phyloP scores from a whole-genome alignment of 2,113 vertebrate species.

The Cnemophilus loriae region DNA sequence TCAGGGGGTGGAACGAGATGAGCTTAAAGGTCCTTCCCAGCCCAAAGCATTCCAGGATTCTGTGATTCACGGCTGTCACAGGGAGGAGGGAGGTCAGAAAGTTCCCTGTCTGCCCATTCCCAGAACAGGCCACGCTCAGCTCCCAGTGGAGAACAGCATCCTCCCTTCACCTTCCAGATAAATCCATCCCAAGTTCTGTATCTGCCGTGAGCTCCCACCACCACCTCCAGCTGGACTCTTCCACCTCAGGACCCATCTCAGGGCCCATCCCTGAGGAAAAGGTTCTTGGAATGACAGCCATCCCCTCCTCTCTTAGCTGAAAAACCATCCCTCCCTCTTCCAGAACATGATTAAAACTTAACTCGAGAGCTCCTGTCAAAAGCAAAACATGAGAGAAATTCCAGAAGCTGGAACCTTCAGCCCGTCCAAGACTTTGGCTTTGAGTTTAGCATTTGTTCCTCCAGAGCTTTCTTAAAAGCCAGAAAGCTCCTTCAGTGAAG shows the following conservation, averaged over 20 bases:
- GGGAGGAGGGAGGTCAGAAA: neutral
- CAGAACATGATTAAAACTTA: neutral
- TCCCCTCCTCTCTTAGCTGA: neutral
- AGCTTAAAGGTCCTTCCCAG: neutral
- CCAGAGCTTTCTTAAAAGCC: conserved; percentile 47
- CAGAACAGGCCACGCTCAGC: neutral
- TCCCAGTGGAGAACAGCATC: neutral
- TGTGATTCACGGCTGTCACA: neutral
- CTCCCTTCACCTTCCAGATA: neutral
- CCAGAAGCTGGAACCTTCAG: neutral
- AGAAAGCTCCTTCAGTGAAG: conserved; percentile 14
- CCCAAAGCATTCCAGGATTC: neutral
- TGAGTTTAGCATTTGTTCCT: neutral
- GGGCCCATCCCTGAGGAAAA: neutral
- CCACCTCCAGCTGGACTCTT: neutral
- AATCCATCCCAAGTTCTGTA: fast-evolving
- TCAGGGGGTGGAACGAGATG: too few relatives aligned
- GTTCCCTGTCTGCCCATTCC: neutral
- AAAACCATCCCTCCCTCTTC: neutral
- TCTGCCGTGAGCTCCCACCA: neutral
- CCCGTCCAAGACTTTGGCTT: neutral
- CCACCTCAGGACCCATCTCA: neutral
- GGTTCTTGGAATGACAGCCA: neutral
- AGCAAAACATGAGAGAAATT: neutral
- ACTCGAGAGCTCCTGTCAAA: neutral